phyloP scores from a whole-genome alignment of 2,888 invertebrate species.

The Lasioglossum marginatum region DNA sequence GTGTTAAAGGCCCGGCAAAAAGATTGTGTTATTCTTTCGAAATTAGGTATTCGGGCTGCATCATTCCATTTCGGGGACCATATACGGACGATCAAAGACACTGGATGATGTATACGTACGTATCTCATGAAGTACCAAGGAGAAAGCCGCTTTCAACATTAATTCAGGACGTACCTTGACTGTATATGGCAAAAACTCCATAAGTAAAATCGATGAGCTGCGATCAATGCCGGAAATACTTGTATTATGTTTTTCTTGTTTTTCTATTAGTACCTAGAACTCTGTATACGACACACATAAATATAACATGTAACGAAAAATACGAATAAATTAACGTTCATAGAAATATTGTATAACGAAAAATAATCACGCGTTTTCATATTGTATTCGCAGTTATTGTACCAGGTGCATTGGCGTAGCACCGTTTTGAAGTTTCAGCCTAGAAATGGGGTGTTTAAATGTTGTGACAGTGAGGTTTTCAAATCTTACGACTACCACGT shows the following conservation, averaged over 20 bases:
- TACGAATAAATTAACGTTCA: not conserved
- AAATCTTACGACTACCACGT: not conserved
- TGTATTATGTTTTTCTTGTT: not conserved
- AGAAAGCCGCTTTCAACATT: constrained; percentile 56
- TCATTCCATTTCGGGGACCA: constrained; percentile 46
- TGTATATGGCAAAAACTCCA: constrained; percentile 19
- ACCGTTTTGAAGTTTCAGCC: not conserved
- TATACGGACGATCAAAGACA: constrained; percentile 48
- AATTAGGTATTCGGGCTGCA: constrained; percentile 56
- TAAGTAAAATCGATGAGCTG: constrained; percentile 25
- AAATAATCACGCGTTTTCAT: not conserved
- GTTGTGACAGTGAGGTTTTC: too few species aligned
- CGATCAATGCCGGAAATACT: constrained; percentile 13
- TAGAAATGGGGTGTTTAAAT: not conserved
- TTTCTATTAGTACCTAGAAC: not conserved
- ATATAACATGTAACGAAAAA: not conserved
- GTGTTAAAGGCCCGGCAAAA: constrained; percentile 14
- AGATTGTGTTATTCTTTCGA: constrained; percentile 44
- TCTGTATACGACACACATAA: not conserved
- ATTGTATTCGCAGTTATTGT: not conserved
- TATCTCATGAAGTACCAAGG: constrained; percentile 39
- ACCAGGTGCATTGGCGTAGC: not conserved
- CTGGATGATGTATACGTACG: constrained; percentile 31
- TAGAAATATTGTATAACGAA: not conserved
- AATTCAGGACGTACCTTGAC: constrained; percentile 50